phyloP scores from a whole-genome alignment of 2,888 invertebrate species.

The Abrostola tripartita region DNA sequence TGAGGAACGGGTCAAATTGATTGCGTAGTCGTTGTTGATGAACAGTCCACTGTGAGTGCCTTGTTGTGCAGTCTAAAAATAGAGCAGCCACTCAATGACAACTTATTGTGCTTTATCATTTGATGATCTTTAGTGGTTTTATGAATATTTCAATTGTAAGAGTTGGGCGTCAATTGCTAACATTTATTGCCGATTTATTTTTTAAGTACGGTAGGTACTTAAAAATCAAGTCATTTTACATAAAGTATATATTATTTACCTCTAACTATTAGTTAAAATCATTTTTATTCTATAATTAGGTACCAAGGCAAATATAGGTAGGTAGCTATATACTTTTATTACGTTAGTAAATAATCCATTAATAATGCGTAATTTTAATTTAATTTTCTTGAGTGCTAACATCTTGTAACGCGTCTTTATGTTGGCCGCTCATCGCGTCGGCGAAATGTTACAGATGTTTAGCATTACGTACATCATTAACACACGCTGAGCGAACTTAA shows the following conservation, averaged over 20 bases:
- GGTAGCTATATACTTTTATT: no score
- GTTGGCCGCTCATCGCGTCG: constrained; percentile 14
- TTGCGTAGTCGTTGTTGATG: constrained; percentile 79
- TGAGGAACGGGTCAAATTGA: constrained; percentile 81
- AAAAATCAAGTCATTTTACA: not conserved
- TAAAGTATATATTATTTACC: not conserved
- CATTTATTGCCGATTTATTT: constrained; percentile 33
- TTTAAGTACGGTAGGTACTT: constrained; percentile 13
- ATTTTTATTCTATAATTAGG: no score
- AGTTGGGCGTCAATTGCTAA: constrained; percentile 54
- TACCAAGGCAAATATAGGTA: not conserved
- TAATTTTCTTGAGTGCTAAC: constrained; percentile 8
- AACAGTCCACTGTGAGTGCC: constrained; percentile 61
- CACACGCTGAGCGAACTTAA: constrained; percentile 27
- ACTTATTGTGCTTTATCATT: constrained; percentile 68
- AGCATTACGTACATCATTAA: constrained; percentile 22
- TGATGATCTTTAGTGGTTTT: constrained; percentile 60
- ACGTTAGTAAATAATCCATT: not conserved
- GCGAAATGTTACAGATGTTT: constrained; percentile 45
- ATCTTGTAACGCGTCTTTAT: constrained; percentile 13
- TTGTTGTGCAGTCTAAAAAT: constrained; percentile 80
- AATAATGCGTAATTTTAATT: constrained; percentile 12
- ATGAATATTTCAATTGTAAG: constrained; percentile 59
- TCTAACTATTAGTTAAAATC: no score
- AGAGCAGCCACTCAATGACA: constrained; percentile 74